These are phyloP conservation scores for Rhinolophus sinicus DNA, from an alignment of 2,113 vertebrate species.

Conservation along the genomic window DNA sequence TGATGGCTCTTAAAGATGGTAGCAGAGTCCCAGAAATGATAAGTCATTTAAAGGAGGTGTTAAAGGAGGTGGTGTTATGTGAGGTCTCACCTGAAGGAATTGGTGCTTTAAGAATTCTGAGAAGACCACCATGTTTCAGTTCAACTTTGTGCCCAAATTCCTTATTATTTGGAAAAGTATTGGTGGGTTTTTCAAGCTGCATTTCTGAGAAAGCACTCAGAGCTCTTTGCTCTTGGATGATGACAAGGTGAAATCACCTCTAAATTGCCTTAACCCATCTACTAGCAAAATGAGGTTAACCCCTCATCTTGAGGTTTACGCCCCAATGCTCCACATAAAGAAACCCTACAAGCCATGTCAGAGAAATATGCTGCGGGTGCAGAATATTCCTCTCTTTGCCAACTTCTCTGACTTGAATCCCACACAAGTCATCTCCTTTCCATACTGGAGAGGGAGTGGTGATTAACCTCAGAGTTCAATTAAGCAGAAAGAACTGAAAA, in stretches of 20 bases:
- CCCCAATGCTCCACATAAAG: neutral
- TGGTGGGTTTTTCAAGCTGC: neutral
- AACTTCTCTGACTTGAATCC: neutral
- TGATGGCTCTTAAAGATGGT: neutral
- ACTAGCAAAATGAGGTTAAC: neutral
- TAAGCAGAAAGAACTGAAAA: neutral
- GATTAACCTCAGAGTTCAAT: neutral
- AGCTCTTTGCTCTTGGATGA: neutral
- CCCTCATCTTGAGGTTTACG: neutral
- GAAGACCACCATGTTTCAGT: neutral
- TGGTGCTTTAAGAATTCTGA: neutral
- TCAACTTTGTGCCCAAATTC: neutral
- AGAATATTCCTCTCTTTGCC: neutral
- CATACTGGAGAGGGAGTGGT: neutral
- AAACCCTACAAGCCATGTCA: neutral
- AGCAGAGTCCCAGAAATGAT: neutral
- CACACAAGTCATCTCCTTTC: neutral
- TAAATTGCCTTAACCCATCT: neutral
- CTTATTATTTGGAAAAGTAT: neutral
- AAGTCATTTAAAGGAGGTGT: neutral
- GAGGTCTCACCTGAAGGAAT: neutral
- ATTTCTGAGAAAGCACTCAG: neutral
- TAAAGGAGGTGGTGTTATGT: neutral
- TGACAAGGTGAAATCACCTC: neutral
- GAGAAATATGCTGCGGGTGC: neutral